Evolutionary conservation across 1,140 invertebrate species (phyloP).

Genomic region (Myzus persicae): DNA sequence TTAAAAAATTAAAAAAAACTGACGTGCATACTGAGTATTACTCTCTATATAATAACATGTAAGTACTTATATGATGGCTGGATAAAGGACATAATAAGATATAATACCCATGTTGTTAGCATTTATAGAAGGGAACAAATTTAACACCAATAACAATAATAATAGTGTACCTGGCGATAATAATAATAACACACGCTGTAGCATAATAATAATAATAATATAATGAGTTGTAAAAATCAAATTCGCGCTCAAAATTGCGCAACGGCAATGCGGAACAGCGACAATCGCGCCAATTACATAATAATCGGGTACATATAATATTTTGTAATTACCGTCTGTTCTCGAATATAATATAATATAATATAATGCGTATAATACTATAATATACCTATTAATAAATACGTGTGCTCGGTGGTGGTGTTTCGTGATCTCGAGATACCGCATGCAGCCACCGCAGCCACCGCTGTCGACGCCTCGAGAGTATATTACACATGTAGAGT

Average conservation of each 20-base stretch:
- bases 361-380: neutral
- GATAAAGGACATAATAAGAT: neutral
- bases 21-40: neutral
- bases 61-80: neutral
- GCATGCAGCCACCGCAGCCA: neutral
- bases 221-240: slow-evolving; percentile 34
- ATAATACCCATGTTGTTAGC: neutral
- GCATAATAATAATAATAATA: neutral
- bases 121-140: neutral
- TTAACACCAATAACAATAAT: slow-evolving; percentile 29
- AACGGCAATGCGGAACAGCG: slow-evolving; percentile 18
- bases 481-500: neutral
- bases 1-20: slow-evolving; percentile 25
- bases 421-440: slow-evolving; percentile 5
- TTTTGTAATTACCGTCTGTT: slow-evolving; percentile 40
- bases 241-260: slow-evolving; percentile 6
- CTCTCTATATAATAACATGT: neutral
- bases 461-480: neutral
- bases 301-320: slow-evolving; percentile 1
- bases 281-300: neutral
- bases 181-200: neutral
- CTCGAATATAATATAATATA: neutral
- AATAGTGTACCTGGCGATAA: neutral
- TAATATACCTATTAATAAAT: neutral
- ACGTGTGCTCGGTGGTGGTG: neutral